A percentile compares a stretch with the other conserved stretches of the same genome.
These are phyloP conservation scores for Sciaenops ocellatus DNA, from an alignment of 2,797 vertebrate species.

Conservation along the genomic window DNA sequence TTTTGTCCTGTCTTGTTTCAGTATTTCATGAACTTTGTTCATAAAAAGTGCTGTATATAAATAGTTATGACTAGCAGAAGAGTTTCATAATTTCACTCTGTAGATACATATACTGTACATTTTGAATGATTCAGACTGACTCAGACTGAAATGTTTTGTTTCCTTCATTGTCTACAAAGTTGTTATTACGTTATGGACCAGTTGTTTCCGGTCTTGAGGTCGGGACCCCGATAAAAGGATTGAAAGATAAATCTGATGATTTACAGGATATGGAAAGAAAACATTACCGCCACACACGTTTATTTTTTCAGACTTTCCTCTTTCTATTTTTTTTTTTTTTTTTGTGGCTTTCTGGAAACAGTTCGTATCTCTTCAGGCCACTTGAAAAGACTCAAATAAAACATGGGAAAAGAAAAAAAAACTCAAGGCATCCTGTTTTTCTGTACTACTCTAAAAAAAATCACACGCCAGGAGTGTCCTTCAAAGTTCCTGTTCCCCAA, in stretches of 20 bases:
- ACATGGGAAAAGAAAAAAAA: background rate
- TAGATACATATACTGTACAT: background rate
- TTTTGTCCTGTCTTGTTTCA: background rate
- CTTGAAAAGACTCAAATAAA: conserved; percentile 3
- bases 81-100: background rate
- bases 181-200: background rate
- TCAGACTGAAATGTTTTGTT: background rate
- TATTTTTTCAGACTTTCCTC: background rate
- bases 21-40: too few relatives aligned
- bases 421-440: background rate
- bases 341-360: background rate
- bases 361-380: background rate
- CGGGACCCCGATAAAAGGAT: background rate
- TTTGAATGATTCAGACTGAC: background rate
- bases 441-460: background rate
- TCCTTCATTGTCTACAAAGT: background rate
- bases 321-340: background rate
- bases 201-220: background rate
- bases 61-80: background rate
- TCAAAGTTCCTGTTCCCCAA: conserved; percentile 6
- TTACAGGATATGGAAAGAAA: background rate
- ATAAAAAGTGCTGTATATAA: background rate
- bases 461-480: background rate
- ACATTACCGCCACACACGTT: background rate
- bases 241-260: background rate